Percentiles rank a stretch among this genome's conserved stretches.
Conservation (phyloP, 2,888 invertebrate species). For the Unio pictorum region DNA sequence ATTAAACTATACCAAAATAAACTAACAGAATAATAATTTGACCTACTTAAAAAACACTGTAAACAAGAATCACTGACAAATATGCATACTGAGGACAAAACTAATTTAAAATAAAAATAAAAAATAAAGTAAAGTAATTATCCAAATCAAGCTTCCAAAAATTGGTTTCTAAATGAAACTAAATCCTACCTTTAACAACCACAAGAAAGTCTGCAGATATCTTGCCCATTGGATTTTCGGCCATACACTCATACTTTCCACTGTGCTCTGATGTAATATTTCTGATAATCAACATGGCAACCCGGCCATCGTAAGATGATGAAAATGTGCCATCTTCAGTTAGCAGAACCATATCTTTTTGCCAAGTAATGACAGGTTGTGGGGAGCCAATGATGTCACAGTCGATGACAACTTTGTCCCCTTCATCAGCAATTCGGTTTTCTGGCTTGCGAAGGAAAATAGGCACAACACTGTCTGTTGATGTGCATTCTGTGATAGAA, state of each 20-base stretch:
- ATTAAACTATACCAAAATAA: too few relatives aligned
- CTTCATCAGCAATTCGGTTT: constrained; percentile 43
- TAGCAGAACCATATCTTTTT: constrained; percentile 37
- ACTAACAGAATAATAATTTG: too few relatives aligned
- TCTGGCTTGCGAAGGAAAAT: constrained; percentile 52
- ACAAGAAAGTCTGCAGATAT: constrained; percentile 50
- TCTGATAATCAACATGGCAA: constrained; percentile 50
- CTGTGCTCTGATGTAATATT: constrained; percentile 43
- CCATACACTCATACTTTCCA: constrained; percentile 56
- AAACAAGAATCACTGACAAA: too few relatives aligned
- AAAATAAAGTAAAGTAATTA: too few relatives aligned
- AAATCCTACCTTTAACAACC: constrained; percentile 50
- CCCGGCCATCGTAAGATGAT: constrained; percentile 51
- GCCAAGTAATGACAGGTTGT: constrained; percentile 53
- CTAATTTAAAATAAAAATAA: too few relatives aligned
- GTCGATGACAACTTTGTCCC: constrained; percentile 50
- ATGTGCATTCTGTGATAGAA: constrained; percentile 18
- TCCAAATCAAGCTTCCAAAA: too few relatives aligned
- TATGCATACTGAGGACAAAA: too few relatives aligned
- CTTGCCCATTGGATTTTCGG: constrained; percentile 51
- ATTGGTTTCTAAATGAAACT: not conserved
- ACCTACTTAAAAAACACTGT: too few relatives aligned
- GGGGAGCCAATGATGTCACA: constrained; percentile 62
- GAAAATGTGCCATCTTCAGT: constrained; percentile 19
- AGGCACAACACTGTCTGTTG: constrained; percentile 49